Conservation (phyloP, 2,113 vertebrate genomes). For the Lonchura striata region DNA sequence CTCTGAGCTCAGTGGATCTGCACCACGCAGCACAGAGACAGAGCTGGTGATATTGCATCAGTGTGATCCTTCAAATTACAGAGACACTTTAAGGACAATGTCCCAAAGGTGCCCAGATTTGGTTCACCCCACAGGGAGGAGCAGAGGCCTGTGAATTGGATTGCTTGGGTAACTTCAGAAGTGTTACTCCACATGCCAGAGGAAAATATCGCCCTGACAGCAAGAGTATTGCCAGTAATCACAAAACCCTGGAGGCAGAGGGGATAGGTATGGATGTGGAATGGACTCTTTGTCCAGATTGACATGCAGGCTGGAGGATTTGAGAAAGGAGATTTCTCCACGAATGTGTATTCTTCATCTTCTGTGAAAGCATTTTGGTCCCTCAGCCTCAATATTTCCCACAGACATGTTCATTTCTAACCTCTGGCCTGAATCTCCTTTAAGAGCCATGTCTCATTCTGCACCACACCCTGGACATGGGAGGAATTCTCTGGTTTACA, state of each 20-base stretch:
- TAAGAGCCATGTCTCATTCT: not conserved
- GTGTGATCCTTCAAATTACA: not conserved
- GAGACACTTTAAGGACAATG: not conserved
- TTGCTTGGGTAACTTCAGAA: not conserved
- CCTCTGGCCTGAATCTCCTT: not conserved
- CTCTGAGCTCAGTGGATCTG: not conserved
- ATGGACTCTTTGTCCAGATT: not conserved
- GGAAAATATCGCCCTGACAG: not conserved
- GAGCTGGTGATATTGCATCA: not conserved
- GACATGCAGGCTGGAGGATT: rapidly evolving
- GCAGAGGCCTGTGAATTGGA: not conserved
- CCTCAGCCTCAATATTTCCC: not conserved
- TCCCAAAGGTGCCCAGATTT: not conserved
- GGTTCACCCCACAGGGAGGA: not conserved
- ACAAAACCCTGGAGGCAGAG: not conserved
- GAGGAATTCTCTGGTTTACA: not conserved
- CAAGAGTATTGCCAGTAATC: not conserved
- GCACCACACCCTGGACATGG: not conserved
- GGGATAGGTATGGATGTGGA: rapidly evolving
- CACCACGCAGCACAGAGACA: not conserved
- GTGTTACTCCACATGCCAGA: not conserved
- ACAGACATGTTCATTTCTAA: not conserved
- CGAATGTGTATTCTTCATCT: too few relatives aligned
- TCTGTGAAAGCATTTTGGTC: not conserved
- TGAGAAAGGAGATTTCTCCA: not conserved